Percentiles rank a stretch among this genome's conserved stretches.
phyloP scores from a whole-genome alignment of 2,797 vertebrate species.

The Loriculus beryllinus region DNA sequence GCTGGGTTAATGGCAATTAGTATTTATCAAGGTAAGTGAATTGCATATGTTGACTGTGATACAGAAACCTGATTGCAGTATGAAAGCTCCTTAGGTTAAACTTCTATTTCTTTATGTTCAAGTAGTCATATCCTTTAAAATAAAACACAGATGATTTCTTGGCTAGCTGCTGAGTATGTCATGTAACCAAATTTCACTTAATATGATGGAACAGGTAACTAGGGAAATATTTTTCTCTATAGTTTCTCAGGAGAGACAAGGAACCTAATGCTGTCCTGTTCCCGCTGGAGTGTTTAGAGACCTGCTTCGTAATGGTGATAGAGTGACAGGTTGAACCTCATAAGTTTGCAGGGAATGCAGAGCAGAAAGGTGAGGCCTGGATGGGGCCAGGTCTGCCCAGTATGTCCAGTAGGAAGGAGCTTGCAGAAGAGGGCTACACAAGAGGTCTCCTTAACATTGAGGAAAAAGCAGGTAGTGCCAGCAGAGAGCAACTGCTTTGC shows the following conservation, averaged over 20 bases:
- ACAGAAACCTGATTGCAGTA: neutral
- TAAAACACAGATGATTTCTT: neutral
- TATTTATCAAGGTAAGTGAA: neutral
- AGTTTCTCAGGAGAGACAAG: neutral
- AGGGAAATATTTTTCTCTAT: neutral
- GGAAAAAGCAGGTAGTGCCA: neutral
- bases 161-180: neutral
- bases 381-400: accelerated
- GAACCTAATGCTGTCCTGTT: neutral
- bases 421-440: neutral
- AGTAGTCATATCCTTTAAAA: neutral
- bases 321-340: neutral
- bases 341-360: neutral
- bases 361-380: neutral
- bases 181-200: neutral
- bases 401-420: neutral
- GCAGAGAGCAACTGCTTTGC: neutral
- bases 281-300: neutral
- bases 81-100: neutral
- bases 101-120: neutral
- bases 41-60: neutral
- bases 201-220: neutral
- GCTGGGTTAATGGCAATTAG: neutral
- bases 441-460: neutral
- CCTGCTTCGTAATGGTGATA: neutral